Evolutionary conservation across 2,113 vertebrate species (phyloP).

Genomic region (Varanus salvator): DNA sequence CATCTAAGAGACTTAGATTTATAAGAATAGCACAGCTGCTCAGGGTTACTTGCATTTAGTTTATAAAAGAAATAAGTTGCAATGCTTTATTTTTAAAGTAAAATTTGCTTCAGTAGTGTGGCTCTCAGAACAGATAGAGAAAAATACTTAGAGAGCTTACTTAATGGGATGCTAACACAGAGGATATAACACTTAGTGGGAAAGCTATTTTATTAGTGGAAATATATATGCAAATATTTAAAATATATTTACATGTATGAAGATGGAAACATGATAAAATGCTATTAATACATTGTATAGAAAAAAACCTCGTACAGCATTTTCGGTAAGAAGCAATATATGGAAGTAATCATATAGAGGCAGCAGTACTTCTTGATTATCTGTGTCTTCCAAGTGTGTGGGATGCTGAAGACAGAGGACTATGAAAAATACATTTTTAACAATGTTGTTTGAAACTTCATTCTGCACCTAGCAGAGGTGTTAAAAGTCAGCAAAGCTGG

Average conservation of each 20-base stretch:
- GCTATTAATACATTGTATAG: background rate
- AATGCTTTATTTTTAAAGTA: background rate
- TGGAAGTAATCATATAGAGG: background rate
- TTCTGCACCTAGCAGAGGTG: background rate
- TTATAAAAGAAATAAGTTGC: constrained; percentile 3
- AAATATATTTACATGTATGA: background rate
- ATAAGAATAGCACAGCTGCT: constrained; percentile 16
- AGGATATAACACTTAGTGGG: background rate
- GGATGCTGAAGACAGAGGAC: background rate
- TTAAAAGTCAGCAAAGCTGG: background rate
- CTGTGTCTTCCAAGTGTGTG: background rate
- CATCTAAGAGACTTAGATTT: background rate
- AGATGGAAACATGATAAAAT: background rate
- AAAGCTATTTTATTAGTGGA: background rate
- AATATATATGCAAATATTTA: background rate
- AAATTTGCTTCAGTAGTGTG: background rate
- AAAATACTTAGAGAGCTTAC: background rate
- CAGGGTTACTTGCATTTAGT: constrained; percentile 31
- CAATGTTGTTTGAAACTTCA: background rate
- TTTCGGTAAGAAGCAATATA: background rate
- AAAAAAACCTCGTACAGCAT: background rate
- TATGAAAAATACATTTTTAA: background rate
- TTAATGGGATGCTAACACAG: background rate
- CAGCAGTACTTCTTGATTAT: background rate
- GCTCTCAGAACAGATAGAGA: background rate